A percentile compares a stretch with the other conserved stretches of the same genome.
Conservation (phyloP, 1,140 invertebrate species). For the Carcinoscorpius rotundicauda region DNA sequence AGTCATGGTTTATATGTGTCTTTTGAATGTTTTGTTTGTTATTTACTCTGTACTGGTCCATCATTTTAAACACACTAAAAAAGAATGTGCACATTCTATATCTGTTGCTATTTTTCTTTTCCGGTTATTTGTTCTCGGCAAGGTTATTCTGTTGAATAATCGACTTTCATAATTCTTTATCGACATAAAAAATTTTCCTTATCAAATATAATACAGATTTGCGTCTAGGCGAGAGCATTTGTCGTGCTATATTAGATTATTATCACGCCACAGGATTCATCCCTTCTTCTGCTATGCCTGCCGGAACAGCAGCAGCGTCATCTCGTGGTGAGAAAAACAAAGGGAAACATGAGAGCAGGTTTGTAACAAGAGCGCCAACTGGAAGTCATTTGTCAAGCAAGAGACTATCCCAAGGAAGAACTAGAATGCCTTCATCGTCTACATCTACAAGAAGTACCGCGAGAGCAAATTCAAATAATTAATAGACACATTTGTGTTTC, state of each 20-base stretch:
- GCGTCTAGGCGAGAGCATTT: conserved; percentile 60
- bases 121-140: conserved; percentile 3
- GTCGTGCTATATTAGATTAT: conserved; percentile 61
- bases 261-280: conserved; percentile 60
- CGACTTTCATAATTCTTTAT: conserved; percentile 4
- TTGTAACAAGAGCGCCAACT: too few relatives aligned
- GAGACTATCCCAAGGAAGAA: too few relatives aligned
- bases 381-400: too few relatives aligned
- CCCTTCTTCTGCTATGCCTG: conserved; percentile 35
- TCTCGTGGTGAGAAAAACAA: too few relatives aligned
- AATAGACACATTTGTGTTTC: too few relatives aligned
- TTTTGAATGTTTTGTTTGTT: too few relatives aligned
- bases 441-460: too few relatives aligned
- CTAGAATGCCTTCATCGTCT: too few relatives aligned
- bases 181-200: conserved; percentile 6
- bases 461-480: too few relatives aligned
- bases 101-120: conserved; percentile 1
- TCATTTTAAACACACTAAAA: conserved; percentile 8
- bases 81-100: too few relatives aligned
- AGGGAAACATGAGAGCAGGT: too few relatives aligned
- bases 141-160: neutral
- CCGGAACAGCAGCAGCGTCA: neutral
- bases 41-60: conserved; percentile 1
- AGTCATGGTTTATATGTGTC: too few relatives aligned
- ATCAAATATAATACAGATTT: conserved; percentile 34